These are phyloP conservation scores for Myrmecobius fasciatus DNA, from an alignment of 2,113 vertebrate genomes.

Conservation along the genomic window DNA sequence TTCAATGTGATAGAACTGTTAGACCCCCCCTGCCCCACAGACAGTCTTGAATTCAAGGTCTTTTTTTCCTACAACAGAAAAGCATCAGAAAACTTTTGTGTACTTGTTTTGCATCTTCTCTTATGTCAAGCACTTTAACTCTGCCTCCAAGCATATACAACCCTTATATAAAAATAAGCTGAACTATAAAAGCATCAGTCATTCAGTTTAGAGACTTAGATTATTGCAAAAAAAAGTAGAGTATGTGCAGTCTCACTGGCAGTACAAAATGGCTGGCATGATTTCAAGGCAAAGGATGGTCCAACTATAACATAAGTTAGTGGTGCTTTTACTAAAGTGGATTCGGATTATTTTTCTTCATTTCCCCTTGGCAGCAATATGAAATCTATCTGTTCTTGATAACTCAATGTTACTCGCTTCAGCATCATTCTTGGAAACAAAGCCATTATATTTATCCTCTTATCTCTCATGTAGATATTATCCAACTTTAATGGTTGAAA, in stretches of 20 bases:
- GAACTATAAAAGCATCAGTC: background rate
- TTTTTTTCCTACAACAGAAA: background rate
- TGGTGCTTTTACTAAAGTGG: background rate
- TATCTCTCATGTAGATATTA: background rate
- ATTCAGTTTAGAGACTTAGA: background rate
- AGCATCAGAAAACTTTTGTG: background rate
- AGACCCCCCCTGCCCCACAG: background rate
- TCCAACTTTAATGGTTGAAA: background rate
- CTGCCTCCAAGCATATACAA: background rate
- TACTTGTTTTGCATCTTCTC: background rate
- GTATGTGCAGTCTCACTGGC: background rate
- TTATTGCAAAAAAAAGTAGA: background rate
- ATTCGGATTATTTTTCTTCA: slow-evolving; percentile 1
- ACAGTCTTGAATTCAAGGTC: background rate
- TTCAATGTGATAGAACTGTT: background rate
- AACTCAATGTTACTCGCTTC: background rate
- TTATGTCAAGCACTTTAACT: background rate
- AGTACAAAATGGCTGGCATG: background rate
- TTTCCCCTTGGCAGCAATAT: slow-evolving; percentile 1
- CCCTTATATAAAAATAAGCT: background rate
- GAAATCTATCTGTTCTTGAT: background rate
- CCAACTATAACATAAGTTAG: background rate
- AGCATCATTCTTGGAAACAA: background rate
- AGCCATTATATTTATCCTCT: background rate
- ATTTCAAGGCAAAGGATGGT: background rate